These are phyloP conservation scores for Irena cyanogastra DNA, from an alignment of 2,113 vertebrate genomes.

Conservation along the genomic window DNA sequence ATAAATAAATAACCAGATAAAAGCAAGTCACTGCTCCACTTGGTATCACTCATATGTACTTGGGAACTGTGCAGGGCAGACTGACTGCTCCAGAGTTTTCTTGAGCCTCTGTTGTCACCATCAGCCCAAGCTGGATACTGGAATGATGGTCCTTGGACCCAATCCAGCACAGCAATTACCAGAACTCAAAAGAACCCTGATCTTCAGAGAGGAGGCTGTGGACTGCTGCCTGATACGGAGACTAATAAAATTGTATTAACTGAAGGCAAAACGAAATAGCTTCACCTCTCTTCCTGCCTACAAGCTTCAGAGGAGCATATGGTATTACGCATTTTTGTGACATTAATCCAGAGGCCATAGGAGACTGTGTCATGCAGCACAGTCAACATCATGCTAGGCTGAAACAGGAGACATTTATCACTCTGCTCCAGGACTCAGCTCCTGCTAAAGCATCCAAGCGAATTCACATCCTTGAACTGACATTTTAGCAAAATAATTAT, in stretches of 20 bases:
- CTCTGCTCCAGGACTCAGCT: neutral
- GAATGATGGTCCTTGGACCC: neutral
- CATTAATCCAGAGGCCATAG: neutral
- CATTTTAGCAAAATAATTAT: constrained; percentile 7
- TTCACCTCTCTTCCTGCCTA: neutral
- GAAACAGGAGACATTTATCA: neutral
- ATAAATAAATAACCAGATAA: neutral
- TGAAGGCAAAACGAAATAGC: neutral
- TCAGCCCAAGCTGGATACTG: neutral
- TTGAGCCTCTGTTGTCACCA: constrained; percentile 1
- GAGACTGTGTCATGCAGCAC: neutral
- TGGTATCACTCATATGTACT: fast-evolving
- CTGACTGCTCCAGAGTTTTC: neutral
- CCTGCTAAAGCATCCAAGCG: neutral
- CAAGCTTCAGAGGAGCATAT: neutral
- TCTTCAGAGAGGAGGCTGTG: neutral
- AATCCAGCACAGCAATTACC: neutral
- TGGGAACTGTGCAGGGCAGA: neutral
- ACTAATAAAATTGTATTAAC: neutral
- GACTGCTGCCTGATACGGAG: neutral
- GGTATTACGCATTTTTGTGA: neutral
- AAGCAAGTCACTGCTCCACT: neutral
- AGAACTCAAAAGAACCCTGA: neutral
- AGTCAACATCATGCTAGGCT: neutral
- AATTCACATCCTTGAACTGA: neutral